Conservation (phyloP, 2,797 vertebrate species). For the Karalla daura region DNA sequence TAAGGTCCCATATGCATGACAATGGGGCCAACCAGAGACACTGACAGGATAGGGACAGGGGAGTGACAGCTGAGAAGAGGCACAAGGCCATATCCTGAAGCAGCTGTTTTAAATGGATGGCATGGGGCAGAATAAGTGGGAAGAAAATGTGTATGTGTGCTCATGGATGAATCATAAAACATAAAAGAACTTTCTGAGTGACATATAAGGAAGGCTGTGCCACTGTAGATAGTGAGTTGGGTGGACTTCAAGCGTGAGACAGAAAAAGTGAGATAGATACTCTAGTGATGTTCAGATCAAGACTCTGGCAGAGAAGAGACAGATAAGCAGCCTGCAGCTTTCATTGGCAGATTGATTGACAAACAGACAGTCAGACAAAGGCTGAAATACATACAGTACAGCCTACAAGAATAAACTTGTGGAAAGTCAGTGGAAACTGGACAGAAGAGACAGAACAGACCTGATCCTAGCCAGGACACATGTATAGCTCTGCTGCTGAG, state of each 20-base stretch:
- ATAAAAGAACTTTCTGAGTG: constrained; percentile 71
- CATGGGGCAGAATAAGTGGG: constrained; percentile 33
- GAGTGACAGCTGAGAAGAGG: constrained; percentile 26
- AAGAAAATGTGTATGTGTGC: constrained; percentile 24
- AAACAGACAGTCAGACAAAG: constrained; percentile 43
- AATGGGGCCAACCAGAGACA: constrained; percentile 54
- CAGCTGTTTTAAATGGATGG: constrained; percentile 52
- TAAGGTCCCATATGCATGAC: constrained; percentile 72
- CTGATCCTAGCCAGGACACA: not conserved
- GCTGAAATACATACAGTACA: constrained; percentile 35
- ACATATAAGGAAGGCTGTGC: constrained; percentile 63
- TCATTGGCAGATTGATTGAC: constrained; percentile 60
- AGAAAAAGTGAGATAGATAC: constrained; percentile 61
- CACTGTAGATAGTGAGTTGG: constrained; percentile 72
- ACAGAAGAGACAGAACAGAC: constrained; percentile 1
- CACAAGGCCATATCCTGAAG: constrained; percentile 53
- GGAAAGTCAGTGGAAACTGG: constrained; percentile 9
- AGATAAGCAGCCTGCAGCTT: constrained; percentile 49
- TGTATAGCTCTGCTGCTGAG: not conserved
- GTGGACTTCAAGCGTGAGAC: constrained; percentile 60
- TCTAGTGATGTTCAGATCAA: constrained; percentile 68
- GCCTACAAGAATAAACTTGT: constrained; percentile 12
- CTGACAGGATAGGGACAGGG: constrained; percentile 38
- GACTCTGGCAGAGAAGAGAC: constrained; percentile 50
- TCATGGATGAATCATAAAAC: constrained; percentile 49